Base-by-base conservation (phyloP, 2,888 invertebrate genomes). In the Parnassius glacialis region DNA sequence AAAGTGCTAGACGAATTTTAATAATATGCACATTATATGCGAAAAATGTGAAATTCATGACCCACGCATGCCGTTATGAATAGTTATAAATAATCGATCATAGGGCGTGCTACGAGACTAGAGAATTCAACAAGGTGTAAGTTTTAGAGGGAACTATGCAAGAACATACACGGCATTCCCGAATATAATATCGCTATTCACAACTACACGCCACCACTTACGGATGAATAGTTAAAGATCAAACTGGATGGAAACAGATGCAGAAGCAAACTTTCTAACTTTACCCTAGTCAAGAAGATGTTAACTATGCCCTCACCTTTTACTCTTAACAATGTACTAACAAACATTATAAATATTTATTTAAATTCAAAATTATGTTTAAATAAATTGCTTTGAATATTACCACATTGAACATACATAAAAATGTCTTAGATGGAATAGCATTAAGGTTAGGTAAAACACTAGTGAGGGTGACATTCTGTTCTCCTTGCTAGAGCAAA, bases 221-320 rank as follows among this genome's bases (percentile, higher is more conserved):
- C 59, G 25, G 61, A 56, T 66, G 67, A 68, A 69, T 68, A 66
- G 71, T 68, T 68, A 55, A 64, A 66, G 61, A 64, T 67, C 68
- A 66, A 65, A 66, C 67, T 66, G 62, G 62, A 57, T 50, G 55
- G 64, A 54, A 68, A 66, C 68, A 68, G 67, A 67, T 68, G 72
- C 63, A 54, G 43, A 65, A 65, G 64, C 64, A 62, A 72, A 72
- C 73, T 73, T 70, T 64, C 66, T 51, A 64, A 67, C 67, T 71
- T 68, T 65, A 65, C 65, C 62, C 61, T 61, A 66, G 63, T 51
- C 56, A 20, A 57, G 55, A 55, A 43, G 53, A 66, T 63, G 64
- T 55, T 65, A 70, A 68, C 64, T 70, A 68, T 63, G 64, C 57
- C 63, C 63, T 59, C 56, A 42, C 42, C 55, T 43, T 56, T 63